phyloP scores from a whole-genome alignment of 2,888 invertebrate genomes.

The Xestia ashworthii region DNA sequence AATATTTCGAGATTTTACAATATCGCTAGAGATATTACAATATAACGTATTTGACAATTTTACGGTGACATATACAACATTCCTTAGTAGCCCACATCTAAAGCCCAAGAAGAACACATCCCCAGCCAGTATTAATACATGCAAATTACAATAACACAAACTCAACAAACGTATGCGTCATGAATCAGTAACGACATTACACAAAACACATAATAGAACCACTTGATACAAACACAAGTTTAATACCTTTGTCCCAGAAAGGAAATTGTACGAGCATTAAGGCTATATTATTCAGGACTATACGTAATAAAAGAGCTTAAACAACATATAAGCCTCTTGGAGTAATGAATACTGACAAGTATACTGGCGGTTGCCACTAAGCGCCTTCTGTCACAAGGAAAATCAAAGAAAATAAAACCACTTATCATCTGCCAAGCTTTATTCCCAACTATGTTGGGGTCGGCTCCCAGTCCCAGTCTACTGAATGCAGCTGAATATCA shows the following conservation, averaged over 20 bases:
- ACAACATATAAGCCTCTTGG: slow-evolving; percentile 54
- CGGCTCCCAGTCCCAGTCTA: not conserved
- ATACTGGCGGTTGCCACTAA: slow-evolving; percentile 40
- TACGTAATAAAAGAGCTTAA: slow-evolving; percentile 56
- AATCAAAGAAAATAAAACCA: slow-evolving; percentile 31
- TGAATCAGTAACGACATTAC: slow-evolving; percentile 25
- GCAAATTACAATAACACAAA: slow-evolving; percentile 5
- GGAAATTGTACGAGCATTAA: slow-evolving; percentile 37
- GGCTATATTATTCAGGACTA: slow-evolving; percentile 47
- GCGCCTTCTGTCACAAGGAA: slow-evolving; percentile 36
- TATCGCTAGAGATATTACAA: no score
- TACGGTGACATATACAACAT: no score
- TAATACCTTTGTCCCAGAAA: slow-evolving; percentile 34
- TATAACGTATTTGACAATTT: no score
- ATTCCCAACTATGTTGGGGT: not conserved
- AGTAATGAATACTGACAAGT: slow-evolving; percentile 59
- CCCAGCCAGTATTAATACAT: slow-evolving; percentile 10
- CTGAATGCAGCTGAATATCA: not conserved
- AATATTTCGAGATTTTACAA: no score
- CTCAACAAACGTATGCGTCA: slow-evolving; percentile 12
- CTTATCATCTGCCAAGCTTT: not conserved
- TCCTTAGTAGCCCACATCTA: not conserved
- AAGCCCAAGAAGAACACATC: not conserved
- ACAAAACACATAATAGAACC: slow-evolving; percentile 28
- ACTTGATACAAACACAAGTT: slow-evolving; percentile 36